These are phyloP conservation scores for Bombyx huttoni DNA, from an alignment of 2,888 invertebrate genomes.

Conservation along the genomic window DNA sequence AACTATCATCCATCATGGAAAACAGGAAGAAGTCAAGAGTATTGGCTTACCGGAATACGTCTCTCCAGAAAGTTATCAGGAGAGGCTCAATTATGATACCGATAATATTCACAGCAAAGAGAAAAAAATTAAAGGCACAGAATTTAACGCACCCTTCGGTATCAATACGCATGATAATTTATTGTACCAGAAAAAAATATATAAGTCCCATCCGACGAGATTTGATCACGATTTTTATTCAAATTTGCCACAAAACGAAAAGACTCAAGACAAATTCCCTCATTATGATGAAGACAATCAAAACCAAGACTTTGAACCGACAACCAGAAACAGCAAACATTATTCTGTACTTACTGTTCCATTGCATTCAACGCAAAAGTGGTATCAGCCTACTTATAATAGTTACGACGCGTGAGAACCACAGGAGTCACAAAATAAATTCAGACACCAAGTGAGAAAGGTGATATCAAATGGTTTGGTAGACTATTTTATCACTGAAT, in stretches of 20 bases:
- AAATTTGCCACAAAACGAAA: constrained; percentile 3
- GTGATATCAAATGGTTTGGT: too few relatives aligned
- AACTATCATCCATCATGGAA: not conserved
- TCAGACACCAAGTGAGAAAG: too few relatives aligned
- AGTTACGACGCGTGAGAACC: not conserved
- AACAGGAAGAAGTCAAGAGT: not conserved
- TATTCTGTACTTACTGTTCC: constrained; percentile 16
- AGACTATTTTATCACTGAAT: too few relatives aligned
- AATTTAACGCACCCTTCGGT: not conserved
- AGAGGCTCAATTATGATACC: not conserved
- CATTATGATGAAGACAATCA: not conserved
- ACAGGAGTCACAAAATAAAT: too few relatives aligned
- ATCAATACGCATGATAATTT: not conserved
- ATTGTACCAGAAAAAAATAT: not conserved
- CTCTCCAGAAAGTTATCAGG: not conserved
- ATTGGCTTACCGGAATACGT: not conserved
- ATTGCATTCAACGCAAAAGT: constrained; percentile 18
- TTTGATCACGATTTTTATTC: constrained; percentile 5
- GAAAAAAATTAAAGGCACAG: not conserved
- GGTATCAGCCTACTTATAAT: constrained; percentile 15
- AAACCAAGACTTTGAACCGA: not conserved
- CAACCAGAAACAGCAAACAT: not conserved
- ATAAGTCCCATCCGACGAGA: constrained; percentile 1
- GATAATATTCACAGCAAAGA: not conserved
- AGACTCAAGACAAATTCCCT: not conserved